Evolutionary conservation across 2,888 invertebrate species (phyloP), one percentile per base, ranked within the genome.

Genomic region (Ellobium chinense): DNA sequence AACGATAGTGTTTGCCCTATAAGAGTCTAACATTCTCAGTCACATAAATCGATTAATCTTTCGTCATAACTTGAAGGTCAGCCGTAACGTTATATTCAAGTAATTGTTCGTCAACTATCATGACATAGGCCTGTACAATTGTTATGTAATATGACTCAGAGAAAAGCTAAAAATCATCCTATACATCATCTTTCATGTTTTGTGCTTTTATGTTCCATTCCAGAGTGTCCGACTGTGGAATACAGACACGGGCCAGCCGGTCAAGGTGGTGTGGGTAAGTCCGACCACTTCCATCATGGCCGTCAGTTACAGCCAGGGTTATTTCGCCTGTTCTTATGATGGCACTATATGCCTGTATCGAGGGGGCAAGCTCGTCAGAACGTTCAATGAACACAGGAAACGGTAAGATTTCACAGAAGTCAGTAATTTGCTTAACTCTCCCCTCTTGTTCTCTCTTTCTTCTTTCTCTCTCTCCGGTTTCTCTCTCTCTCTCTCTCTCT

Each of bases 221-320:
- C 85, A 91, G 91, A 90, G 87, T 81, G 89, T 92, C 9, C 86
- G 89, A n/a, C 83, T 91, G 36, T 91, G 91, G 91, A 83, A 84
- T 29, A 78, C 84, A 9, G 85, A 83, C 37, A 86, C 88, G 24
- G 91, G 90, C 3, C 81, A 85, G 68, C 87, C 89, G 81, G 81
- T 83, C 78, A 87, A 87, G 62, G 85, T 88, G 77, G 87, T 91
- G 60, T 89, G 88, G 85, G 89, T 88, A 12, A 89, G 88, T 70
- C 87, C 87, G 68, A 85, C 88, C 1, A 89, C 89, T 18, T 89
- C 91, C 27, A 84, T 92, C 65, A 91, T 91, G 91, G 78, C 91
- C 0, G 89, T 92, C 73, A 91, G 91, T 69, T 90, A 88, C 80
- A 90, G 89, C 80, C 81, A 87, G 29, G 90, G 91, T 14, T 89